Base-by-base conservation (phyloP, 2,113 vertebrate species). In the Amblyopsis rosae region DNA sequence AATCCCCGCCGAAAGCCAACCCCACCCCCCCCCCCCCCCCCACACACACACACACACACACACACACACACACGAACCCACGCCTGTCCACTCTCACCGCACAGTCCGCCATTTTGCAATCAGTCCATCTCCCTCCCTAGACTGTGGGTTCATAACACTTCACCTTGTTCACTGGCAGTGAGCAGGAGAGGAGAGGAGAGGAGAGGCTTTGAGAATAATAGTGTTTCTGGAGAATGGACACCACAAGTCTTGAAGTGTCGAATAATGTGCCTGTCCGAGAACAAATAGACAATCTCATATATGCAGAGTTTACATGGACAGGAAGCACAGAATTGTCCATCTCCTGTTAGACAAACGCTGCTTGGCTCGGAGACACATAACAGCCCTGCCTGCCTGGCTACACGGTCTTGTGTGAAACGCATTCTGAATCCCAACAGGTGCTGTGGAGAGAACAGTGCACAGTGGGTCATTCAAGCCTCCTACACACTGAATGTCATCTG, bases 381-480 rank as follows among this genome's bases (percentile, higher is more conserved):
- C 16, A 75, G 74, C 48, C 59, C 3, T 53, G 62, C 49, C 46
- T 45, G 50, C 71, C 60, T 19, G 62, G 60, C 35, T 62, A 0
- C 8, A 56, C 67, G 67, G 56, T 63, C 50, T 60, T 15, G 62
- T 72, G 65, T 57, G 82, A 76, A 86, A 76, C 72, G 56, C 64
- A 82, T 74, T 70, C 72, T 65, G 81, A 88, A 83, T 89, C 79
- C 82, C 80, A 89, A 83, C 85, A 90, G 88, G 89, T 90, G 86
- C 80, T 80, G 70, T 3, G 35, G 65, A 75, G 69, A 84, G 83
- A 89, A 81, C 64, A 32, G 73, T 65, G 72, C 82, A 32, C 17
- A 1, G 61, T 73, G 89, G 88, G 86, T 89, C 85, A 80, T 53
- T 76, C 59, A 13, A 77, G 51, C 79, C 88, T 89, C 90, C 89